Base-by-base conservation (phyloP, 2,113 vertebrate genomes). In the Vulpes vulpes region DNA sequence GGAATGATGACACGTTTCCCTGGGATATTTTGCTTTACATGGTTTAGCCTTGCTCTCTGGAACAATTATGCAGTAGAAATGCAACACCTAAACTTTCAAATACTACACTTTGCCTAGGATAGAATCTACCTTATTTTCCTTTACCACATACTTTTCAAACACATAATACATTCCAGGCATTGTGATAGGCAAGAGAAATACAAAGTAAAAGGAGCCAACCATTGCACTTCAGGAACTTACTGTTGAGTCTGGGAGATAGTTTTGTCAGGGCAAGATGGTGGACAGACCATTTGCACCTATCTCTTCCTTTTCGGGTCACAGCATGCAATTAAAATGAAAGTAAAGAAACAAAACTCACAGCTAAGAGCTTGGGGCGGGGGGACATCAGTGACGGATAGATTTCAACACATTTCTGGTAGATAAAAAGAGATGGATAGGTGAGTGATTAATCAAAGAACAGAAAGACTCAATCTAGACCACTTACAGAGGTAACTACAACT, bases 371-470 rank as follows among this genome's bases (percentile, higher is more conserved):
- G 3, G 43, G 3, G 43, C 43, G 43, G 15, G 5, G 51, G 19
- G 19, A 20, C 14, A 82, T 60, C 8, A 79, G 4, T 89, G 17
- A 85, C 89, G 71, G 7, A 64, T 1, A 55, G 16, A 62, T 85
- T 96, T 95, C 60, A 71, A 71, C 30, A 55, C 79, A 81, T 62
- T 91, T 95, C 53, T 85, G 22, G 1, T 53, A 80, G 27, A 73
- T 20, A 64, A 89, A 94, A 86, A 67, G 12, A 60, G 17, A 73
- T 53, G 11, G 23, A 51, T 27, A 9, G 10, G 1, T 53, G 3
- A 94, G 80, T 73, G 49, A 92, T 82, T 95, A 76, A 92, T 94
- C 79, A 89, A 43, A 67, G 11, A 81, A 73, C n/a, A 90, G n/a
- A 71, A 86, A 76, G 78, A 16, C n/a, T 65, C 11, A 12, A 25